Conservation (phyloP, 2,797 vertebrate genomes). For the Aldrovandia affinis region DNA sequence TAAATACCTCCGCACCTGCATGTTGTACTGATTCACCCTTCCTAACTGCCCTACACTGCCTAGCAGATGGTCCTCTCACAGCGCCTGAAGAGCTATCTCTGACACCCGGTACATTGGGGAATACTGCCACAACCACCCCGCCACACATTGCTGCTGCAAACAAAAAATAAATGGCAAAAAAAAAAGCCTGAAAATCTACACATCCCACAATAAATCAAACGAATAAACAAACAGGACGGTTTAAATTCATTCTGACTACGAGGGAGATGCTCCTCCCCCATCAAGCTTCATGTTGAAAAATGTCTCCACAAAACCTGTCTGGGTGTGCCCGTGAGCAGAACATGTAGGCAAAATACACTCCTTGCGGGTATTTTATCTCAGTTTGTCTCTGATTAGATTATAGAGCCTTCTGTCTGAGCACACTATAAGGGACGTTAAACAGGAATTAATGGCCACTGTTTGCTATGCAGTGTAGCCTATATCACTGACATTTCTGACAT, state of each 20-base stretch:
- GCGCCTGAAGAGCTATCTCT: conserved; percentile 39
- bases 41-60: conserved; percentile 37
- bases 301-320: conserved; percentile 56
- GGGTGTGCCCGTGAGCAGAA: conserved; percentile 51
- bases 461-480: conserved; percentile 39
- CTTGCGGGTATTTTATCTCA: conserved; percentile 61
- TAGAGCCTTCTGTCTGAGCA: conserved; percentile 56
- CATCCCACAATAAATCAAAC: conserved; percentile 56
- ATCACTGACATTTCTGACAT: conserved; percentile 49
- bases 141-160: neutral
- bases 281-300: conserved; percentile 63
- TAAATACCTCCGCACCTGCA: conserved; percentile 72
- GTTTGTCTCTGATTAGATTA: conserved; percentile 70
- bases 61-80: conserved; percentile 66
- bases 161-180: neutral
- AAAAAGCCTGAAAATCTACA: neutral
- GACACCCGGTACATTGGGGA: conserved; percentile 51
- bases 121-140: conserved; percentile 39
- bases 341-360: conserved; percentile 51
- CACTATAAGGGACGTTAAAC: conserved; percentile 61
- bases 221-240: conserved; percentile 43
- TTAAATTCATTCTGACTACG: conserved; percentile 60
- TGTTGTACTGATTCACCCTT: conserved; percentile 64
- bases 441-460: conserved; percentile 62
- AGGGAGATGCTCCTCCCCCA: conserved; percentile 64